These are phyloP conservation scores for Argyra leucocephala DNA, from an alignment of 2,888 invertebrate genomes.

Conservation along the genomic window DNA sequence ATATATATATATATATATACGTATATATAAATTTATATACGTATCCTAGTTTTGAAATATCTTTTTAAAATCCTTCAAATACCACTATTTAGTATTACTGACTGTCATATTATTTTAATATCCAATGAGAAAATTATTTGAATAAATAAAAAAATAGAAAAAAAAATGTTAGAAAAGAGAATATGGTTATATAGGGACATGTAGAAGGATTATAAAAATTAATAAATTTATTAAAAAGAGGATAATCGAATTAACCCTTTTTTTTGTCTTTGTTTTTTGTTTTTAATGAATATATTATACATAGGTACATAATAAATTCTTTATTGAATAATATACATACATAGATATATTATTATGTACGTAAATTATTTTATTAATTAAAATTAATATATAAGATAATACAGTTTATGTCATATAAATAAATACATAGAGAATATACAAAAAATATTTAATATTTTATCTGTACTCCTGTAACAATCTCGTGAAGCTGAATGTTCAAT, in stretches of 20 bases:
- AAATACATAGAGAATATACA: too few relatives aligned
- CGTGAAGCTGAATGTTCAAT: too few relatives aligned
- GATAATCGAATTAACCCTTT: conserved; percentile 21
- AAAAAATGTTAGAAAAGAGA: too few relatives aligned
- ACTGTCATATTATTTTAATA: conserved; percentile 11
- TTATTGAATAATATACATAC: too few relatives aligned
- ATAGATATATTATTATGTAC: too few relatives aligned
- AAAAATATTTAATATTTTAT: too few relatives aligned
- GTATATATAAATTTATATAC: not conserved
- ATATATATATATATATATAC: not conserved
- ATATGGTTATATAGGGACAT: not conserved
- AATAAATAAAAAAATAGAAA: not conserved
- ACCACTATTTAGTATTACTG: not conserved
- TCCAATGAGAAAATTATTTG: conserved; percentile 13
- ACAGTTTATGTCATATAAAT: too few relatives aligned
- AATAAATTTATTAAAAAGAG: conserved; percentile 21
- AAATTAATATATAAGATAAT: too few relatives aligned
- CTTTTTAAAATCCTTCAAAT: conserved; percentile 3
- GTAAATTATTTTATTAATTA: too few relatives aligned
- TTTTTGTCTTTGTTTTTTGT: conserved; percentile 13
- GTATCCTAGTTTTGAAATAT: not conserved
- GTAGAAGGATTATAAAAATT: conserved; percentile 14
- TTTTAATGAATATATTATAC: too few relatives aligned
- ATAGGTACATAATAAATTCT: too few relatives aligned
- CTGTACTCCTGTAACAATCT: too few relatives aligned